Base-by-base conservation (phyloP, 2,113 vertebrate species). In the Collichthys lucidus region DNA sequence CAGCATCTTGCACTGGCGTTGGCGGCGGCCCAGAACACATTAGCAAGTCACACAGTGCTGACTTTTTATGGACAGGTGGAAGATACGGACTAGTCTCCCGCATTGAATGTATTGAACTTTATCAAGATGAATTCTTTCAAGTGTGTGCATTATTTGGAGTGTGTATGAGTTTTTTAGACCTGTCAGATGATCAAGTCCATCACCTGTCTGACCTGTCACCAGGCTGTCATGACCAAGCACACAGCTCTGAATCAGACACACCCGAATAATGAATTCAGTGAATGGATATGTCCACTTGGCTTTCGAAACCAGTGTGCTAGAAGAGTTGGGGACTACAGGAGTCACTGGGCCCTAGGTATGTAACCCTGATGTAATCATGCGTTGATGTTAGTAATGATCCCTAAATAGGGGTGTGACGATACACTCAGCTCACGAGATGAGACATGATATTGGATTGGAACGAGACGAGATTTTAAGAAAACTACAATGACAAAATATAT, bases 181-280 rank as follows among this genome's bases (percentile, higher is more conserved):
- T 80, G 53, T 82, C 79, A 56, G 60, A 71, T 10, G 44, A 84
- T 88, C 69, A 74, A 11, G 84, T 87, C 44, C 44, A 80, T 88
- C 78, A 86, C 26, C 63, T 55, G 50, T 81, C 70, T 26, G 66
- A 35, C 66, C 80, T 74, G 82, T 77, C 80, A 81, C 56, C 24
- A 24, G 57, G 40, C 53, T 73, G 79, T 35, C 50, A 73, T 29
- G 40, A 76, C 55, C 52, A 70, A 63, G 63, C 76, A 57, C 24
- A n/a, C 61, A 1, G 4, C 29, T 79, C 47, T 65, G 31, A 79
- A 40, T 74, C 77, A 65, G 57, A 74, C 67, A 67, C 44, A 62
- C 63, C 74, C 8, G 26, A 26, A 26, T 26, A 3, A 26, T 26
- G 26, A 26, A 26, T 26, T 26, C 26, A 26, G 26, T 26, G 26